Evolutionary conservation across 1,140 invertebrate species (phyloP).

Genomic region (Dufourea novaeangliae): DNA sequence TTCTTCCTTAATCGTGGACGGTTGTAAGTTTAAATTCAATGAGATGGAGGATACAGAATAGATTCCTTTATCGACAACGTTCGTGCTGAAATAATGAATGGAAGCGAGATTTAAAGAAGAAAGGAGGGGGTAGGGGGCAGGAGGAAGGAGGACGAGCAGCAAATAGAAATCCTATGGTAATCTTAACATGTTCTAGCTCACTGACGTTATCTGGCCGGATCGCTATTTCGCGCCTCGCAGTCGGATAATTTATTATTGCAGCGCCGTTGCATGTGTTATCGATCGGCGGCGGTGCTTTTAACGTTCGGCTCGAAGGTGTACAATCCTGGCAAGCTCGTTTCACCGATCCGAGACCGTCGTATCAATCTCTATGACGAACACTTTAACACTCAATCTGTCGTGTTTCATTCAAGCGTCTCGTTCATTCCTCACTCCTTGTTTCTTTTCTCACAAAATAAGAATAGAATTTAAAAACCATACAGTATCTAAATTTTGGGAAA

Average conservation of each 20-base stretch:
- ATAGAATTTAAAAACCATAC: no score
- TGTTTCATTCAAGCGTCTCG: neutral
- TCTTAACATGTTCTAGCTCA: slow-evolving; percentile 51
- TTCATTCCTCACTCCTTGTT: neutral
- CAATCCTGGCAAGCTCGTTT: slow-evolving; percentile 43
- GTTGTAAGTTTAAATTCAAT: neutral
- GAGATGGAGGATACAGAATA: neutral
- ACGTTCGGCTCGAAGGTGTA: slow-evolving; percentile 16
- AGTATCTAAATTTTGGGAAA: no score
- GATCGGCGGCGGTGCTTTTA: slow-evolving; percentile 54
- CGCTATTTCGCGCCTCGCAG: slow-evolving; percentile 56
- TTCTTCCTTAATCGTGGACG: neutral
- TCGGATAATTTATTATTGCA: slow-evolving; percentile 64
- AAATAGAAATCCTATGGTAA: slow-evolving; percentile 53
- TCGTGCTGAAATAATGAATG: slow-evolving; percentile 34
- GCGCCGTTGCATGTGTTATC: slow-evolving; percentile 50
- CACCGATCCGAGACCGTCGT: slow-evolving; percentile 30
- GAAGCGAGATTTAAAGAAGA: slow-evolving; percentile 40
- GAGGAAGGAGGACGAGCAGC: slow-evolving; percentile 22
- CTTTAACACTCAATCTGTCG: neutral
- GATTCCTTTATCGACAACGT: slow-evolving; percentile 14
- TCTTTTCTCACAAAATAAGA: neutral
- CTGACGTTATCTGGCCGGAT: slow-evolving; percentile 56
- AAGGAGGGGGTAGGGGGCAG: neutral
- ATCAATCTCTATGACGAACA: neutral